Evolutionary conservation across 2,797 vertebrate species (phyloP).

Genomic region (Epinephelus awoara): DNA sequence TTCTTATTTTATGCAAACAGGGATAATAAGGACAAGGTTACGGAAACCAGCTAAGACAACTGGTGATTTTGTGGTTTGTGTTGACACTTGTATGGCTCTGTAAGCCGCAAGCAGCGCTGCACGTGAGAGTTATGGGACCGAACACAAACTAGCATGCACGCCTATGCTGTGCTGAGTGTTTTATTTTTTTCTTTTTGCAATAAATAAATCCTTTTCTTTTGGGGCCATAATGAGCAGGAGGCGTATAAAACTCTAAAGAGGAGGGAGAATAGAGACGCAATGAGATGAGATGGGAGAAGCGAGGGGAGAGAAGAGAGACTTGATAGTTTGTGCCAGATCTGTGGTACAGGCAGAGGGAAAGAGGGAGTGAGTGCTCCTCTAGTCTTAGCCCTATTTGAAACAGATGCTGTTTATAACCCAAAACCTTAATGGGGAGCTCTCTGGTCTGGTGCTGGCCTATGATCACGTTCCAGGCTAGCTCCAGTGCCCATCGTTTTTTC

Average conservation of each 20-base stretch:
- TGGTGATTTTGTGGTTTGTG: constrained; percentile 69
- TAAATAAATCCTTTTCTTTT: constrained; percentile 81
- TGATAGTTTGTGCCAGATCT: constrained; percentile 79
- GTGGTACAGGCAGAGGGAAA: constrained; percentile 77
- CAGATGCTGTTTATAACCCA: constrained; percentile 87
- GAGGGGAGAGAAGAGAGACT: constrained; percentile 72
- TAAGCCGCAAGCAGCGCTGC: constrained; percentile 36
- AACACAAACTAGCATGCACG: constrained; percentile 44
- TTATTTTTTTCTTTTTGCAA: constrained; percentile 30
- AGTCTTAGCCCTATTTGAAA: constrained; percentile 83
- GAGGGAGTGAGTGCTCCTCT: constrained; percentile 77
- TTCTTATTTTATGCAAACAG: constrained; percentile 38
- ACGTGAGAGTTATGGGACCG: constrained; percentile 47
- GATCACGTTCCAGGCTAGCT: constrained; percentile 85
- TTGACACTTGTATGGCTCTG: constrained; percentile 52
- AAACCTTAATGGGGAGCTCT: constrained; percentile 85
- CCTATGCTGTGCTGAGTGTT: constrained; percentile 50
- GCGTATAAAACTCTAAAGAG: constrained; percentile 77
- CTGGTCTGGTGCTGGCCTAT: constrained; percentile 82
- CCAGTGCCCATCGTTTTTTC: constrained; percentile 80
- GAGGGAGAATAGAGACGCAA: constrained; percentile 75
- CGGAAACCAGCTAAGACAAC: constrained; percentile 53
- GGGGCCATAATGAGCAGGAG: constrained; percentile 77
- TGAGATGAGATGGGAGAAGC: constrained; percentile 75
- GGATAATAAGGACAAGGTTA: constrained; percentile 52